Conservation (phyloP, 2,888 invertebrate genomes). For the Uloborus plumipes region DNA sequence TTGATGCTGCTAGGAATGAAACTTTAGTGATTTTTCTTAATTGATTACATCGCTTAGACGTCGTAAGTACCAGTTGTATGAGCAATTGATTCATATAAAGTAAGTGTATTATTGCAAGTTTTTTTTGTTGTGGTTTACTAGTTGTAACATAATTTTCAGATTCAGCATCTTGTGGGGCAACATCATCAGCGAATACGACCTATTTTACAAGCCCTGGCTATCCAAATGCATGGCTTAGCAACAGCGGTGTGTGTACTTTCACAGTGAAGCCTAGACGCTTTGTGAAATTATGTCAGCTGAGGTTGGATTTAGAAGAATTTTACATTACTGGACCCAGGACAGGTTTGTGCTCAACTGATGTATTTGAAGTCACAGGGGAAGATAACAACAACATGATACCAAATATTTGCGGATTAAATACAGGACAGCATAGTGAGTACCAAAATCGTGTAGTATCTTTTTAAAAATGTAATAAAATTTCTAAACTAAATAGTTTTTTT, state of each 20-base stretch:
- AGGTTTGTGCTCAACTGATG: constrained; percentile 63
- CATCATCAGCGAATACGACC: constrained; percentile 41
- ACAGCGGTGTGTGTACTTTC: constrained; percentile 53
- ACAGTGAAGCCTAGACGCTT: constrained; percentile 54
- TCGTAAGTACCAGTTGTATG: too few relatives aligned
- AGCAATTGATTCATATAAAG: not conserved
- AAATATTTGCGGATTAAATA: constrained; percentile 65
- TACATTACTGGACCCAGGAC: constrained; percentile 57
- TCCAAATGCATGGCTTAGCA: constrained; percentile 46
- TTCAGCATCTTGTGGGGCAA: constrained; percentile 38
- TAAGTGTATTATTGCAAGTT: too few relatives aligned
- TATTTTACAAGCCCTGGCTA: constrained; percentile 62
- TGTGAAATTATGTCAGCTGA: constrained; percentile 65
- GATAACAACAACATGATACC: constrained; percentile 65
- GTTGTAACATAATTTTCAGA: constrained; percentile 9
- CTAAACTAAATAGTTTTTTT: too few relatives aligned
- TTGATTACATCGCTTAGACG: too few relatives aligned
- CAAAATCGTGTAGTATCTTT: not conserved
- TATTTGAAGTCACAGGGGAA: constrained; percentile 63
- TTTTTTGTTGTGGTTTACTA: not conserved
- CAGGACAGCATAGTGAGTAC: constrained; percentile 65
- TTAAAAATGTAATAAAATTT: too few relatives aligned
- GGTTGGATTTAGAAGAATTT: constrained; percentile 66
- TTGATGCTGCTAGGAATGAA: too few relatives aligned
- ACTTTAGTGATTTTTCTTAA: too few relatives aligned